Conservation (phyloP, 2,797 vertebrate species). For the Phoeniculus purpureus region DNA sequence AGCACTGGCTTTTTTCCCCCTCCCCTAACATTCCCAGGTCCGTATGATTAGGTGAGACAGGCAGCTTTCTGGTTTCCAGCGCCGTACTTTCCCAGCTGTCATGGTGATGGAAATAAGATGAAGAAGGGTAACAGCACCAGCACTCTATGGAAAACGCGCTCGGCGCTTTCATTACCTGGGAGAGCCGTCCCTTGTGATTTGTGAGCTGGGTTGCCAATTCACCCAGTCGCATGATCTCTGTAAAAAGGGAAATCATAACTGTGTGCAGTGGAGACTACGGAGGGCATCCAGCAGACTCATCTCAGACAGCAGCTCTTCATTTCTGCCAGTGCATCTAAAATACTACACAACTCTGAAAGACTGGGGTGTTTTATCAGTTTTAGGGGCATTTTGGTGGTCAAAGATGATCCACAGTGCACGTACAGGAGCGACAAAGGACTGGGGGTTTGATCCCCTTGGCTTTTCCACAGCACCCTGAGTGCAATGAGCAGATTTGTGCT, state of each 20-base stretch:
- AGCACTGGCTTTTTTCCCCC: not conserved
- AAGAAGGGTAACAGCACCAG: not conserved
- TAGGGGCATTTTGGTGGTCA: not conserved
- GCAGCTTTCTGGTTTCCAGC: not conserved
- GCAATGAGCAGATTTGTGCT: not conserved
- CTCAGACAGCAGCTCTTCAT: not conserved
- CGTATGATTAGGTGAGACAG: not conserved
- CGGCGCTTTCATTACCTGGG: not conserved
- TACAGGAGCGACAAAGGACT: not conserved
- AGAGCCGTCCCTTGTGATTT: not conserved
- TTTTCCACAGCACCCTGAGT: not conserved
- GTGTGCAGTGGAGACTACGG: too few relatives aligned
- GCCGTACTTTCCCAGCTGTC: not conserved
- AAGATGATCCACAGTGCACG: not conserved
- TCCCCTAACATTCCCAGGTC: not conserved
- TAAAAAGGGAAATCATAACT: not conserved
- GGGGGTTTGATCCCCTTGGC: not conserved
- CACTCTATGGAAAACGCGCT: not conserved
- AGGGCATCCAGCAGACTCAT: not conserved
- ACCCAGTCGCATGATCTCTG: not conserved
- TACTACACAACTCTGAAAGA: not conserved
- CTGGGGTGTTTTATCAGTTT: fast-evolving
- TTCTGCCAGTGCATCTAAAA: not conserved
- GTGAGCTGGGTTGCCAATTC: not conserved
- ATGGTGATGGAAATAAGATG: not conserved